These are phyloP conservation scores for Stictonetta naevosa DNA, from an alignment of 2,113 vertebrate genomes.

Conservation along the genomic window DNA sequence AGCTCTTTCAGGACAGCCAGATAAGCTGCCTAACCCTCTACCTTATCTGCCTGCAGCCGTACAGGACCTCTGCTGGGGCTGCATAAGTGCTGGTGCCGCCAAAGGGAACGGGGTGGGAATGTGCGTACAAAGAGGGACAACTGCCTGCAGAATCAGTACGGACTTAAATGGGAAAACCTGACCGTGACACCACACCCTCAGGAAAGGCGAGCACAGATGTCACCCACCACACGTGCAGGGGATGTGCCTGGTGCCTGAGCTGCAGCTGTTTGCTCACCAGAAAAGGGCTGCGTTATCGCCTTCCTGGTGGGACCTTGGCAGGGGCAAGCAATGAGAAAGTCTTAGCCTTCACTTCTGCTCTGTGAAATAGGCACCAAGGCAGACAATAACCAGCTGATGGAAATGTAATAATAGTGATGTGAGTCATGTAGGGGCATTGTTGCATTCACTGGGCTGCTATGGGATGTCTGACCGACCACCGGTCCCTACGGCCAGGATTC, in stretches of 20 bases:
- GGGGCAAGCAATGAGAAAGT: neutral
- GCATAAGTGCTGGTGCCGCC: neutral
- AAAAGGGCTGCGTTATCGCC: rapidly evolving
- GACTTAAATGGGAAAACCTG: neutral
- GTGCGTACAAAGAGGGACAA: neutral
- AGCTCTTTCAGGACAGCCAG: neutral
- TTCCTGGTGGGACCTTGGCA: neutral
- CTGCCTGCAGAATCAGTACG: neutral
- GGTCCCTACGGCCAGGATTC: neutral
- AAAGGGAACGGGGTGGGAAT: neutral
- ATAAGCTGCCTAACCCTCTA: neutral
- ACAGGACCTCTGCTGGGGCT: neutral
- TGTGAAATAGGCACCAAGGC: neutral
- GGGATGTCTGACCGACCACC: neutral
- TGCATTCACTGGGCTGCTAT: neutral
- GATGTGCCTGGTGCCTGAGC: rapidly evolving
- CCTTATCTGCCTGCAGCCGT: neutral
- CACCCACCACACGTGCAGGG: neutral
- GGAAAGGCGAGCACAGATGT: neutral
- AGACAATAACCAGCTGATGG: neutral
- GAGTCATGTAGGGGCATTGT: neutral
- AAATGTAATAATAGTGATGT: neutral
- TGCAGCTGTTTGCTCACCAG: neutral
- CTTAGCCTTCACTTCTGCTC: neutral
- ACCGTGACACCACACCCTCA: neutral